A percentile compares a stretch with the other conserved stretches of the same genome.
phyloP scores from a whole-genome alignment of 2,888 invertebrate species.

The Cylloceria caligata region DNA sequence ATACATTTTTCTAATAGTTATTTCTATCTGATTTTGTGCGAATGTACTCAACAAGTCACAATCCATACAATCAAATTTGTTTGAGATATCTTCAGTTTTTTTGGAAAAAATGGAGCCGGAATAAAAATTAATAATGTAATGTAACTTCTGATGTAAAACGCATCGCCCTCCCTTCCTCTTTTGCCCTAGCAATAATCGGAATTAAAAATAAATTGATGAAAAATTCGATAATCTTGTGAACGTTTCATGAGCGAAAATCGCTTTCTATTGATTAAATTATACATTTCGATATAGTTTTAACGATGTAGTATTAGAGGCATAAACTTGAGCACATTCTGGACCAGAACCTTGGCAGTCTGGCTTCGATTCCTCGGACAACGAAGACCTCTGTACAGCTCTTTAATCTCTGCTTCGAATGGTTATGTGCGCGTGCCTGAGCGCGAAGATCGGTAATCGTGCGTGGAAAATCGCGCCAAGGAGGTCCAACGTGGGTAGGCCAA shows the following conservation, averaged over 20 bases:
- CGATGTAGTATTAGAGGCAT: conserved; percentile 13
- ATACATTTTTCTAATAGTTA: no score
- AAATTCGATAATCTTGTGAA: not conserved
- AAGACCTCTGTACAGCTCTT: conserved; percentile 50
- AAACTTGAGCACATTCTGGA: conserved; percentile 28
- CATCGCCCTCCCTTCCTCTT: not conserved
- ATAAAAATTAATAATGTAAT: no score
- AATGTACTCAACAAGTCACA: no score
- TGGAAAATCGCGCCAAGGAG: conserved; percentile 68
- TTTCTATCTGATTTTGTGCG: no score
- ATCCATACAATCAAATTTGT: no score
- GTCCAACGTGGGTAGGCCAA: conserved; percentile 60
- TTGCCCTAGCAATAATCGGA: not conserved
- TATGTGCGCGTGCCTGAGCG: conserved; percentile 68
- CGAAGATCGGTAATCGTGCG: conserved; percentile 70
- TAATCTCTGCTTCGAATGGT: conserved; percentile 35
- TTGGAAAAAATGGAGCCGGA: not conserved
- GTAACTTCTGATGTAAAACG: not conserved
- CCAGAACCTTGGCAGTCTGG: conserved; percentile 42
- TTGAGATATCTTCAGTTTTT: not conserved
- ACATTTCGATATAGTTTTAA: conserved; percentile 32
- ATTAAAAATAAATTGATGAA: not conserved
- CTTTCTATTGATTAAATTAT: conserved; percentile 11
- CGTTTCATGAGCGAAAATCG: conserved; percentile 8
- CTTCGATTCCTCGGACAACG: conserved; percentile 59